Conservation (phyloP, 2,113 vertebrate species). For the Haemorhous mexicanus region DNA sequence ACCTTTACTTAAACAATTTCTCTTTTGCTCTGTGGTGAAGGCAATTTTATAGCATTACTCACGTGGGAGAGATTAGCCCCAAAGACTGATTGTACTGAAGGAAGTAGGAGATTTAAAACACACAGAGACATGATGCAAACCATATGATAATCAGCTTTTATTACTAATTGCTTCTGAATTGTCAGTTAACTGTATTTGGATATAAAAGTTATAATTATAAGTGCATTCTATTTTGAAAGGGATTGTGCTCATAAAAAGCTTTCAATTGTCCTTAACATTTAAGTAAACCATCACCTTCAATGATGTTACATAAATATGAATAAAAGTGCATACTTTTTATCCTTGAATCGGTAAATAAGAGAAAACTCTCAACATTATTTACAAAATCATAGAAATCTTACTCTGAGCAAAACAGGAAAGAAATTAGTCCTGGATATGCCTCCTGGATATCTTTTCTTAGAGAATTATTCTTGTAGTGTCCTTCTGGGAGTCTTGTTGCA, state of each 20-base stretch:
- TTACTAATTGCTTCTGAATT: slow-evolving; percentile 6
- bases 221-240: neutral
- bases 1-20: slow-evolving; percentile 67
- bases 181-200: neutral
- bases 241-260: neutral
- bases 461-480: neutral
- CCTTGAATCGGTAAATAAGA: neutral
- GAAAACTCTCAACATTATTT: neutral
- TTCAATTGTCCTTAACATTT: neutral
- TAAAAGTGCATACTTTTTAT: neutral
- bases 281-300: neutral
- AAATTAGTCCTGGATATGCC: neutral
- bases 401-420: neutral
- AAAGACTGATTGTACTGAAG: slow-evolving; percentile 39
- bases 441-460: neutral
- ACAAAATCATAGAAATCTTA: neutral
- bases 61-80: slow-evolving; percentile 49
- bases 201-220: neutral
- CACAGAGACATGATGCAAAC: neutral
- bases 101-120: slow-evolving; percentile 36
- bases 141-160: neutral
- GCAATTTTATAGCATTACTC: slow-evolving; percentile 55
- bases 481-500: neutral
- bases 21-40: slow-evolving; percentile 47
- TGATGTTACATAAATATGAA: neutral